Conservation (phyloP, 2,113 vertebrate genomes). For the Myiozetetes cayanensis region DNA sequence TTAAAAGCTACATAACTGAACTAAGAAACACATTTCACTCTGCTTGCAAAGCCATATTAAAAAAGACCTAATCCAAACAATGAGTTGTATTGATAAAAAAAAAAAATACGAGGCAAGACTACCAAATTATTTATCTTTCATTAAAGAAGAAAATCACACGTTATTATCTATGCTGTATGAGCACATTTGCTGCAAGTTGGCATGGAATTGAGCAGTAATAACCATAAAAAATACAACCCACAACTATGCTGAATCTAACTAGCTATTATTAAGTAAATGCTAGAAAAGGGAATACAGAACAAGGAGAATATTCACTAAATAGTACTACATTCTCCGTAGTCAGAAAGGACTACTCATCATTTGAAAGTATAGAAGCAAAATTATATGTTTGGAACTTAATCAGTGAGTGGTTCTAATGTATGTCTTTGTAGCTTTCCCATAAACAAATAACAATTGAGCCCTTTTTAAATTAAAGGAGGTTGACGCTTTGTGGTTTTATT, state of each 20-base stretch:
- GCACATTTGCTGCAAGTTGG: constrained; percentile 49
- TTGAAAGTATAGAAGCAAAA: constrained; percentile 8
- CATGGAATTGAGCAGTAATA: constrained; percentile 42
- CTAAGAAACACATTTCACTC: constrained; percentile 25
- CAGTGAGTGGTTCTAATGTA: not conserved
- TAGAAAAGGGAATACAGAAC: constrained; percentile 7
- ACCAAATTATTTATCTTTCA: constrained; percentile 73
- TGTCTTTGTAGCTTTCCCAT: not conserved
- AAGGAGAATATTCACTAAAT: not conserved
- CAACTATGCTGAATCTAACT: constrained; percentile 49
- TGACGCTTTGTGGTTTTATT: constrained; percentile 5
- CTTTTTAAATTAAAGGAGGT: constrained; percentile 1
- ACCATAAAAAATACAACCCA: constrained; percentile 40
- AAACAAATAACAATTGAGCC: constrained; percentile 25
- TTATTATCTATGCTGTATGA: constrained; percentile 69
- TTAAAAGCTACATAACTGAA: constrained; percentile 43
- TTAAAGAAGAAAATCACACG: constrained; percentile 66
- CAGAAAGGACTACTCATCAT: not conserved
- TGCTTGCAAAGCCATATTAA: not conserved
- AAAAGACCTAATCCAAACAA: constrained; percentile 37
- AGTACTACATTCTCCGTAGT: not conserved
- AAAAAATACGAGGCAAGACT: constrained; percentile 50
- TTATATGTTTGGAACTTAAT: constrained; percentile 1
- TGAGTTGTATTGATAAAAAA: constrained; percentile 49
- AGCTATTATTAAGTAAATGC: constrained; percentile 36